A percentile compares a stretch with the other conserved stretches of the same genome.
Conservation (phyloP, 2,888 invertebrate species). For the Dryobotodes eremita region DNA sequence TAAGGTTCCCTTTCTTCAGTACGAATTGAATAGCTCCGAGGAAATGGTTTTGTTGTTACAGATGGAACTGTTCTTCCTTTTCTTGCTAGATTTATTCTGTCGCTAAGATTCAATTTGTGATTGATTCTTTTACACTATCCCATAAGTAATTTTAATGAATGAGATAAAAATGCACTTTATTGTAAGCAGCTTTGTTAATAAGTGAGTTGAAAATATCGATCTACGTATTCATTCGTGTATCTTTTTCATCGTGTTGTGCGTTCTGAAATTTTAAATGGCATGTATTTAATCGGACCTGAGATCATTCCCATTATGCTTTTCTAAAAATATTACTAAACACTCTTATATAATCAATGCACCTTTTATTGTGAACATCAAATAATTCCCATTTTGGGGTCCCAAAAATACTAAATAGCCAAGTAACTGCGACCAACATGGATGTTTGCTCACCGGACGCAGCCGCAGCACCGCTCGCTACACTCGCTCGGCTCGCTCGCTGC, state of each 20-base stretch:
- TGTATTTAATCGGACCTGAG: not conserved
- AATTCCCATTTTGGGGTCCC: not conserved
- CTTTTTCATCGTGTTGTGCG: no score
- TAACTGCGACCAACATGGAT: not conserved
- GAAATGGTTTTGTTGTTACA: conserved; percentile 51
- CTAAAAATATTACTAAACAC: not conserved
- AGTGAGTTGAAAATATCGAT: not conserved
- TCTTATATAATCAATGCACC: not conserved
- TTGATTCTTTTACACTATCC: not conserved
- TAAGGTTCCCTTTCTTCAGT: conserved; percentile 46
- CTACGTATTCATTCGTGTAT: not conserved
- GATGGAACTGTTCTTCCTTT: conserved; percentile 16
- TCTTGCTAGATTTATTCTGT: conserved; percentile 32
- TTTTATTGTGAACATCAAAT: not conserved
- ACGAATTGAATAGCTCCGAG: conserved; percentile 49
- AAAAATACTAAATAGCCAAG: not conserved
- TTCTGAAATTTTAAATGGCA: not conserved
- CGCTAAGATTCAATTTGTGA: conserved; percentile 23
- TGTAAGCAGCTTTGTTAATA: not conserved
- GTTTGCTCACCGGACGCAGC: not conserved
- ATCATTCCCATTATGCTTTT: not conserved
- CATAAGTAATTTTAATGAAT: not conserved
- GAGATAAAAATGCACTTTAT: not conserved
- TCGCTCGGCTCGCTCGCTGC: no score
- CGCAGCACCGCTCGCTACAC: no score